Percentiles rank a stretch among this genome's conserved stretches.
phyloP scores from a whole-genome alignment of 2,888 invertebrate genomes.

The Drosophila fungiperda region DNA sequence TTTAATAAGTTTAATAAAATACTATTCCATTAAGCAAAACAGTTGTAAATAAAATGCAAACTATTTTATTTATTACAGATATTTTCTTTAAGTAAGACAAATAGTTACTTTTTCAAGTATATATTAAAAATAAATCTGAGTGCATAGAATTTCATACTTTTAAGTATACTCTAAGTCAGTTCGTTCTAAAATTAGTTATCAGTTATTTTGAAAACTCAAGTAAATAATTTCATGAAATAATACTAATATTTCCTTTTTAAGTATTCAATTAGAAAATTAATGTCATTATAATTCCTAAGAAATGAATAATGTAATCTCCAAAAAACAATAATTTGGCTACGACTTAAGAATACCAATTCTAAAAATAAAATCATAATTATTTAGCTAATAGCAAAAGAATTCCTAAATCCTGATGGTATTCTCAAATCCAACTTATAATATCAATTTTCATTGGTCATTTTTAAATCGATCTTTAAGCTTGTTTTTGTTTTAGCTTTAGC shows the following conservation, averaged over 20 bases:
- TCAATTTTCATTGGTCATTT: neutral
- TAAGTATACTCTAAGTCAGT: fast-evolving
- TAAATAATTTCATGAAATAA: no score
- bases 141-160: neutral
- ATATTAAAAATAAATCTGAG: neutral
- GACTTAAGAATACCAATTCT: neutral
- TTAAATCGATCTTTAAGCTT: conserved; percentile 6
- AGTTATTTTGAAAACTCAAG: no score
- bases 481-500: conserved; percentile 1
- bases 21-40: neutral
- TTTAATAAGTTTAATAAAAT: neutral
- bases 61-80: neutral
- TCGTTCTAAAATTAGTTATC: no score
- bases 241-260: no score
- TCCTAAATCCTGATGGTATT: neutral
- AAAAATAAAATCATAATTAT: neutral
- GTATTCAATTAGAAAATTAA: no score
- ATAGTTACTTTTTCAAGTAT: neutral
- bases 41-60: neutral
- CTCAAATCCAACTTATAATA: conserved; percentile 1
- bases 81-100: neutral
- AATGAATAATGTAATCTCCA: no score
- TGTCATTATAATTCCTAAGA: no score
- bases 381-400: neutral
- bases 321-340: neutral